Conservation (phyloP, 2,797 vertebrate genomes). For the Hozukius guyotensis region DNA sequence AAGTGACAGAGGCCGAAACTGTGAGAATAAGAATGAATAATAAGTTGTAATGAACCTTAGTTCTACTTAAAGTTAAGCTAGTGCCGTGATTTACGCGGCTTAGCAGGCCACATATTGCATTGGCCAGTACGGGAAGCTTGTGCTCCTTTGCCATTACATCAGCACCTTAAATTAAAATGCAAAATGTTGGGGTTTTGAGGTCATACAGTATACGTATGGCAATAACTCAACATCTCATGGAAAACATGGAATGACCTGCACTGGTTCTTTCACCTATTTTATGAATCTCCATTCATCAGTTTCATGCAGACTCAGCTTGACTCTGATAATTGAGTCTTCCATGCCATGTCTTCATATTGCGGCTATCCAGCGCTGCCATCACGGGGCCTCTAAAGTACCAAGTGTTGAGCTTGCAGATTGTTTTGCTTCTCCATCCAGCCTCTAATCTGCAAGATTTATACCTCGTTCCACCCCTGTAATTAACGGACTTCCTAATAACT, state of each 20-base stretch:
- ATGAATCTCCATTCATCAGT: conserved; percentile 40
- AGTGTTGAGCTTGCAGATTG: conserved; percentile 76
- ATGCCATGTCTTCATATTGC: conserved; percentile 54
- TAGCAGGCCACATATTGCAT: neutral
- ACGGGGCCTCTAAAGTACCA: conserved; percentile 45
- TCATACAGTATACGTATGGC: neutral
- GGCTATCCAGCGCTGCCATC: conserved; percentile 60
- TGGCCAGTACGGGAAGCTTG: neutral
- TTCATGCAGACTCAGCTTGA: conserved; percentile 47
- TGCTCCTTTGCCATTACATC: neutral
- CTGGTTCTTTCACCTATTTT: conserved; percentile 9
- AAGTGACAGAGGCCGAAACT: neutral
- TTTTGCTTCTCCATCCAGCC: conserved; percentile 75
- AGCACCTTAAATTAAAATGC: neutral
- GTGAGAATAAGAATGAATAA: neutral
- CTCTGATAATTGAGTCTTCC: conserved; percentile 44
- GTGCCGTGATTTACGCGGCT: neutral
- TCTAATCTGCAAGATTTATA: conserved; percentile 83
- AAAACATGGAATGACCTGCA: neutral
- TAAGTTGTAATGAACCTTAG: neutral
- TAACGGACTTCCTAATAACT: conserved; percentile 82
- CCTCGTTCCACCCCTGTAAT: conserved; percentile 75
- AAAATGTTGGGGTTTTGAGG: neutral
- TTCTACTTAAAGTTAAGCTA: neutral
- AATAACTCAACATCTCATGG: conserved; percentile 9